Percentiles rank a stretch among this genome's conserved stretches.
These are phyloP conservation scores for Hypotaenidia okinawae DNA, from an alignment of 2,797 vertebrate species.

Conservation along the genomic window DNA sequence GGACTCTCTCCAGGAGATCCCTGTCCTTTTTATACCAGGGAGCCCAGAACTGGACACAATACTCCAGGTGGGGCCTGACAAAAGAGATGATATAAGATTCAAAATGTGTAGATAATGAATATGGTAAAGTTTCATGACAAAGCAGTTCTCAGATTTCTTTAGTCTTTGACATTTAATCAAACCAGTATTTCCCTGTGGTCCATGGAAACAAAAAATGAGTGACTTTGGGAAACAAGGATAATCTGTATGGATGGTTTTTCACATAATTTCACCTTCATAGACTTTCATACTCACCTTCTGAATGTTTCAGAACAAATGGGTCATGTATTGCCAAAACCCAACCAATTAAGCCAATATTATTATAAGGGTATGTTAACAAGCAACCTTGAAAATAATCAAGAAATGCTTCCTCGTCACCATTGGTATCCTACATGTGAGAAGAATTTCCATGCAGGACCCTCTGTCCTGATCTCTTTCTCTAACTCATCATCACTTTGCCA, in stretches of 20 bases:
- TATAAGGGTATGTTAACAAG: background rate
- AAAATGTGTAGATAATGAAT: background rate
- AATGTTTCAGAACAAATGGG: background rate
- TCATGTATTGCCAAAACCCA: background rate
- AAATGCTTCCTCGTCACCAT: background rate
- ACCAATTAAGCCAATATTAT: background rate
- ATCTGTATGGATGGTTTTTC: background rate
- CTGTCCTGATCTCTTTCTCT: background rate
- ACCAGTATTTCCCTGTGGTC: background rate
- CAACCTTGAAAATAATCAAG: constrained; percentile 14
- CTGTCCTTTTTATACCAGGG: too few relatives aligned
- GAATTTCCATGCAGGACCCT: background rate
- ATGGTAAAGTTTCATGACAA: background rate
- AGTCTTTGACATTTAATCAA: background rate
- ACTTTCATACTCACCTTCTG: background rate
- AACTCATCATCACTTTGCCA: background rate
- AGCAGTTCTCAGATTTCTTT: background rate
- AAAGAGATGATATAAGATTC: background rate
- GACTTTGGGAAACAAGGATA: background rate
- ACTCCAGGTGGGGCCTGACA: too few relatives aligned
- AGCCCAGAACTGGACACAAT: too few relatives aligned
- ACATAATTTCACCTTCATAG: background rate
- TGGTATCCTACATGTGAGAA: background rate
- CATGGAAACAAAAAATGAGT: background rate
- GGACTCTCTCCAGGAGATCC: too few relatives aligned